Base-by-base conservation (phyloP, 2,888 invertebrate genomes). In the Ectemnius continuus region DNA sequence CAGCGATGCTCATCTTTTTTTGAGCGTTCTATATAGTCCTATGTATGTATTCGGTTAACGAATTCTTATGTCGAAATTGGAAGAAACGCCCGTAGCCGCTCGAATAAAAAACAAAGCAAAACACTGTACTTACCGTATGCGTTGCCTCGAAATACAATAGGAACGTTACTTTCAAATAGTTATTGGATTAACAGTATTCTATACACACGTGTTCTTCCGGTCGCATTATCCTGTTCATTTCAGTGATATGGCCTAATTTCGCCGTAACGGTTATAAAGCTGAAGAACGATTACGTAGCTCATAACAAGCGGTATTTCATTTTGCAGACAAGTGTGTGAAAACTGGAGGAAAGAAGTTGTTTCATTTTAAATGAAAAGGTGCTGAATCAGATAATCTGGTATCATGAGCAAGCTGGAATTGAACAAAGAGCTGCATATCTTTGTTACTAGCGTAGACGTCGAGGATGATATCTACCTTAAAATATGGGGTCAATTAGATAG, bases 401-500 rank as follows among this genome's bases (percentile, higher is more conserved):
- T 48, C 68, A 45, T 59, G 8, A 77, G 72, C 76, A 78, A 61
- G 16, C 58, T 76, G 18, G 73, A 73, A 48, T 63, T 63, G 20
- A 78, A 56, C 16, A 59, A 66, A 46, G 81, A 83, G 28, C 11
- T 67, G 8, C 16, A 69, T 1, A 90, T 94, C 61, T 92, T 91
- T 81, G 93, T 95, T 85, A 95, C 95, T 76, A 93, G 94, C 91
- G 93, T 96, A 77, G 95, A 95, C 85, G 93, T 93, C 64, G 94
- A 94, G 75, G 94, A 94, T 75, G 94, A 94, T 45, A 93, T 93
- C 71, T 94, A 94, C 87, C 90, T 96, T 73, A 94, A 94, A 91
- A 92, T 96, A 86, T 95, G 94, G 92, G 96, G 95, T 36, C 96
- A 96, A 90, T 91, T 92, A 0, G 94, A 94, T 84, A 81, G 80